A percentile compares a stretch with the other conserved stretches of the same genome.
phyloP scores from a whole-genome alignment of 2,888 invertebrate genomes.

The Agonopterix arenella region DNA sequence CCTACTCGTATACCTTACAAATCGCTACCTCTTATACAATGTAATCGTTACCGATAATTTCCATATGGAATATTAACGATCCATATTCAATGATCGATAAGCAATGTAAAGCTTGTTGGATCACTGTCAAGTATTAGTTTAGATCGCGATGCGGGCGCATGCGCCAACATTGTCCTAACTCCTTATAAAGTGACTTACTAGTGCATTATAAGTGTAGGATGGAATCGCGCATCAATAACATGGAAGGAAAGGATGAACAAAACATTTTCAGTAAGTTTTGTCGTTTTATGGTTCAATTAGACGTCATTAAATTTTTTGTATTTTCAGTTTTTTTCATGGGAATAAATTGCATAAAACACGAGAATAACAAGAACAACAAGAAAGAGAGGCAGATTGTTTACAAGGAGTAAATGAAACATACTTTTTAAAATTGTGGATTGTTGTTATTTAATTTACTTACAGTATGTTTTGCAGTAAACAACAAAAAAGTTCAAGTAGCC shows the following conservation, averaged over 20 bases:
- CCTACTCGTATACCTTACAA: neutral
- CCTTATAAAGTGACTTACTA: neutral
- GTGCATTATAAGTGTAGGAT: neutral
- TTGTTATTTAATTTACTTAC: no score
- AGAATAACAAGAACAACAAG: no score
- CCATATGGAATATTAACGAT: constrained; percentile 11
- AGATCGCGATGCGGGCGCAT: constrained; percentile 18
- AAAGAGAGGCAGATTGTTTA: no score
- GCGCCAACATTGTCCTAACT: constrained; percentile 7
- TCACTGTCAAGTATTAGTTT: constrained; percentile 19
- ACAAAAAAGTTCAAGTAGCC: no score
- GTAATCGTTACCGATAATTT: constrained; percentile 1
- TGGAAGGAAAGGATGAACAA: neutral
- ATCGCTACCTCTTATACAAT: constrained; percentile 21
- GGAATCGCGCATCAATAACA: no score
- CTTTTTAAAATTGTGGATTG: no score
- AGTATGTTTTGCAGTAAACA: no score
- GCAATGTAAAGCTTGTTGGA: constrained; percentile 17
- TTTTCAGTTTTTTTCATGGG: no score
- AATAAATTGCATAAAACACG: no score
- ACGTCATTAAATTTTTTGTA: no score
- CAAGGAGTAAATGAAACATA: no score
- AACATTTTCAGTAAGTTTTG: neutral
- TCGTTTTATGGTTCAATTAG: neutral
- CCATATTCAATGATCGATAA: constrained; percentile 15